These are phyloP conservation scores for Tyria jacobaeae DNA, from an alignment of 2,888 invertebrate genomes.

Conservation along the genomic window DNA sequence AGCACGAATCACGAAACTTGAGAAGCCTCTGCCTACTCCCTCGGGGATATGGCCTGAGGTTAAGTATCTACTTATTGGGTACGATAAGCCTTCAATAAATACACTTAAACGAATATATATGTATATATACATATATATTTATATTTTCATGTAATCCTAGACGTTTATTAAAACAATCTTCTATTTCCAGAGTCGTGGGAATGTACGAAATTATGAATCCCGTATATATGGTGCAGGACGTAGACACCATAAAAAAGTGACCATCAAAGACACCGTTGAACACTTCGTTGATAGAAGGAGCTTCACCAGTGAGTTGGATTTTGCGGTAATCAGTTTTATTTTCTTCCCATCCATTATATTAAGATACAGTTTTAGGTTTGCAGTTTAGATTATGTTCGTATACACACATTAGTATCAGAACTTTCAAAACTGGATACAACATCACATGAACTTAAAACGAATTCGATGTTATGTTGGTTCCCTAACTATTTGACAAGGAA, in stretches of 20 bases:
- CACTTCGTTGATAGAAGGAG: slow-evolving; percentile 80
- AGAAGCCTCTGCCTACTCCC: no score
- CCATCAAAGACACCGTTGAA: slow-evolving; percentile 85
- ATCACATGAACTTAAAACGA: not conserved
- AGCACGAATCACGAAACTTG: no score
- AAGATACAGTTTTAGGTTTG: not conserved
- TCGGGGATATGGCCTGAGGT: no score
- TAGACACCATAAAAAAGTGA: slow-evolving; percentile 80
- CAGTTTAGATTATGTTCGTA: not conserved
- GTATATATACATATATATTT: no score
- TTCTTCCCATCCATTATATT: no score
- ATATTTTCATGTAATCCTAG: not conserved
- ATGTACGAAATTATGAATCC: slow-evolving; percentile 11
- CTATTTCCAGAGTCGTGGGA: slow-evolving; percentile 11
- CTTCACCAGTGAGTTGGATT: slow-evolving; percentile 67
- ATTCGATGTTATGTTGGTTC: not conserved
- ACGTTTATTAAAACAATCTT: not conserved
- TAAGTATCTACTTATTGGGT: no score
- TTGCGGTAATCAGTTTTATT: slow-evolving; percentile 49
- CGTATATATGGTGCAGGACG: slow-evolving; percentile 51
- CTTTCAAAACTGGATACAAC: not conserved
- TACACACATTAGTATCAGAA: not conserved
- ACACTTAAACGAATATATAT: no score
- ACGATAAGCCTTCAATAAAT: no score
- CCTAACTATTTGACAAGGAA: not conserved